phyloP scores from a whole-genome alignment of 2,888 invertebrate genomes.

The Acanthoscelides obtectus region DNA sequence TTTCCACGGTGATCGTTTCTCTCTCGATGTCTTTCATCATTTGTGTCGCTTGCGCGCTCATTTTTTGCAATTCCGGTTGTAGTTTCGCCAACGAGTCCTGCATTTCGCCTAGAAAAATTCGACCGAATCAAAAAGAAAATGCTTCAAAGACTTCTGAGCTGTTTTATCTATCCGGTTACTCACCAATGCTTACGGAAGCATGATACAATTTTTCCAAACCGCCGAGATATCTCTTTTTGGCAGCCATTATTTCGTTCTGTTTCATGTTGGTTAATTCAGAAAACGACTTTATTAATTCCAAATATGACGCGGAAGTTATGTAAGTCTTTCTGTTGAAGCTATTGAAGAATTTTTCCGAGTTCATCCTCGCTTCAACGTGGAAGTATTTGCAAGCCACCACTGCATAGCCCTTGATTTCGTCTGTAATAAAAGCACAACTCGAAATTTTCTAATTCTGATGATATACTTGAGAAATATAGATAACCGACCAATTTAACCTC shows the following conservation, averaged over 20 bases:
- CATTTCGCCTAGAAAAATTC: slow-evolving; percentile 55
- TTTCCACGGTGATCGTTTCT: slow-evolving; percentile 73
- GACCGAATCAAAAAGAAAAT: background rate
- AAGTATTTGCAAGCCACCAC: slow-evolving; percentile 83
- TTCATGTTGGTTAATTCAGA: slow-evolving; percentile 65
- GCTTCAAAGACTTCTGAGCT: too few relatives aligned
- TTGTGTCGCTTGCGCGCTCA: slow-evolving; percentile 66
- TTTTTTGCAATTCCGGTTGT: slow-evolving; percentile 69
- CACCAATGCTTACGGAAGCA: slow-evolving; percentile 69
- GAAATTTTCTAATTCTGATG: too few relatives aligned
- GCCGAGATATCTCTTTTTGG: slow-evolving; percentile 57
- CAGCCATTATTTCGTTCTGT: slow-evolving; percentile 67
- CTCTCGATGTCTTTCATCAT: slow-evolving; percentile 74
- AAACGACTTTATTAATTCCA: slow-evolving; percentile 76
- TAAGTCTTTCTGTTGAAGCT: slow-evolving; percentile 70
- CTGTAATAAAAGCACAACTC: slow-evolving; percentile 17
- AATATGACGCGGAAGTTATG: slow-evolving; percentile 80
- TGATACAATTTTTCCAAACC: slow-evolving; percentile 69
- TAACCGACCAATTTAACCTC: too few relatives aligned
- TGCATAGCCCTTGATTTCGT: slow-evolving; percentile 55
- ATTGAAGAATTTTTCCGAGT: slow-evolving; percentile 60
- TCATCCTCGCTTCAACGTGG: slow-evolving; percentile 69
- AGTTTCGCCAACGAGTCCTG: slow-evolving; percentile 67
- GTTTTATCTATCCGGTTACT: too few relatives aligned
- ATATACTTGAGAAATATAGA: too few relatives aligned